Evolutionary conservation across 1,140 invertebrate genomes (phyloP), one percentile per base, ranked within the genome.

Genomic region (Panagrolaimus sp.): DNA sequence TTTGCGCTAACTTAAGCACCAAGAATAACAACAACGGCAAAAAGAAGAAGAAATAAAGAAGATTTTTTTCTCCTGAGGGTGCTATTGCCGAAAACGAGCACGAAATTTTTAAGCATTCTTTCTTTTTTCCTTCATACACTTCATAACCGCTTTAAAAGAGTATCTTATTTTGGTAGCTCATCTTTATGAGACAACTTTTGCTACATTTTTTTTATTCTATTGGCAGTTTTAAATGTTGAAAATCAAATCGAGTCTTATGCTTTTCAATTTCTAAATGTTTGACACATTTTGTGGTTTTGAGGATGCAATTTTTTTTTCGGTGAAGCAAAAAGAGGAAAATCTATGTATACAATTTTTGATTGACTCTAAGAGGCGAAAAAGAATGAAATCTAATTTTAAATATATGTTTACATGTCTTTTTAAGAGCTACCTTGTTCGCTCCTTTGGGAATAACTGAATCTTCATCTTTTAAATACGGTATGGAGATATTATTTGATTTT

Each of bases 51-150:
- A 38, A 4, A 38, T 38, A 38, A 38, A 38, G 31, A 38, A 38
- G 31, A 38, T 38, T 38, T 38, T 2, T 7, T 16, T 57, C 51
- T 57, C 51, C 51, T 57, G 51, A 57, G 51, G 51, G 51, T 57
- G 51, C 51, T 27, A 57, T 57, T 57, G 51, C 20, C 27, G 51
- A 27, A 57, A 57, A 57, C 51, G 51, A 57, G 51, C 51, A 57
- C 20, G 31, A 38, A 38, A 38, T 38, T 38, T 38, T 38, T 38
- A 38, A 38, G 31, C 31, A 38, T 38, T 38, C 7, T 38, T 38
- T 38, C 31, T 38, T 7, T 11, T 57, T 16, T 57, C 51, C 20
- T 27, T 20, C 51, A 14, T 27, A 27, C 51, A 57, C 51, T 57
- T 57, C 51, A 57, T 57, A 57, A 57, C 51, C 27, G 51, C 51